Base-by-base conservation (phyloP, 2,113 vertebrate genomes). In the Centrocercus urophasianus region DNA sequence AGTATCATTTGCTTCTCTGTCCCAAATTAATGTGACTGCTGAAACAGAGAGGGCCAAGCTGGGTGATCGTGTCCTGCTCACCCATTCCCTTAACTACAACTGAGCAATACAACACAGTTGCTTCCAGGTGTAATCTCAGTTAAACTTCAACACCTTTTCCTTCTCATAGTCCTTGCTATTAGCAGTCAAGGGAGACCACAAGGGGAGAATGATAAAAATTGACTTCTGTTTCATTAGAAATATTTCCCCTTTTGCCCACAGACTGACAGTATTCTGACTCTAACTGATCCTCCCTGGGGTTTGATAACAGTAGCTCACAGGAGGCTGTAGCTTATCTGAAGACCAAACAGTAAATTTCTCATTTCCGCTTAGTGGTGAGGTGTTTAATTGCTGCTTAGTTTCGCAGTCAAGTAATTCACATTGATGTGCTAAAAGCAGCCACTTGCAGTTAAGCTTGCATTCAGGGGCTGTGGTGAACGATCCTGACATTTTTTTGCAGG, bases 331-430 rank as follows among this genome's bases (percentile, higher is more conserved):
- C 94, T 97, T 97, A 96, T 97, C 96, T 97, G 96, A 97, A 97
- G 96, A 95, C 97, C 95, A 97, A 97, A 94, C 89, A 96, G 97
- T 96, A 98, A 97, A 98, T 98, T 98, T 98, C 97, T 97, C 95
- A 98, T 98, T 98, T 98, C 98, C 96, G 65, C 95, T 98, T 95
- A 93, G 92, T 89, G 96, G 95, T 90, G 96, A 97, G 95, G 96
- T 98, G 97, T 98, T 97, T 98, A 98, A 98, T 98, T 98, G 97
- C 97, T 98, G 97, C 98, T 98, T 98, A 97, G 98, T 97, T 98
- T 97, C 84, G 36, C 93, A 98, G 97, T 97, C 96, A 97, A 98
- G 98, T 98, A 97, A 98, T 98, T 98, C 98, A 87, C 97, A 96
- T 95, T 97, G 95, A 97, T 47, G 89, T 97, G 97, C 96, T 98